Base-by-base conservation (phyloP, 2,113 vertebrate species). In the Eubucco bourcierii region DNA sequence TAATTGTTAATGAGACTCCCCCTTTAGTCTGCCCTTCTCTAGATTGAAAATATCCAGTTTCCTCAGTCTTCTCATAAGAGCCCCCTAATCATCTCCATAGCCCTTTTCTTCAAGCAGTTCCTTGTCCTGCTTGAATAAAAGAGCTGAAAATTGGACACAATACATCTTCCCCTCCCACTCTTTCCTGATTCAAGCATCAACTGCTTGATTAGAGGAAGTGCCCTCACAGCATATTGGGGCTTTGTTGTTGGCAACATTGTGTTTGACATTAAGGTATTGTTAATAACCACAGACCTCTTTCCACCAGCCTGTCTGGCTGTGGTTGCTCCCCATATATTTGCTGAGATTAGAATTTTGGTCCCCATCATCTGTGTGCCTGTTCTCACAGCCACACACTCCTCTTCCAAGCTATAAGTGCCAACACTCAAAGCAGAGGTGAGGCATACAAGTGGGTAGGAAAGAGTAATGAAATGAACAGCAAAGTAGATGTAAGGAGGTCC, bases 201-300 rank as follows among this genome's bases (percentile, higher is more conserved):
- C 33, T 61, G 46, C 41, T 47, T 58, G 29, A 74, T 63, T 5
- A 39, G 10, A 66, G 21, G 15, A 6, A 44, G 5, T 13, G 27
- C 14, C 87, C 15, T 34, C 18, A 13, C 47, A 84, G 50, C 19
- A 56, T 2, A 6, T 3, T 59, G 18, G 31, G 15, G 5, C 10
- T 78, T 19, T 58, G 1, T 5, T 71, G 20, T 7, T 59, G 12
- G 12, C 29, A 81, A 59, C 0, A 1, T 4, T 1, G 21, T 46
- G 90, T 89, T 77, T 79, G 58, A 23, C 66, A 80, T 52, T 83
- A 47, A 33, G 3, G 39, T 70, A 55, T 11, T 44, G n/a, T 31
- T 56, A 67, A 78, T 18, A 75, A 39, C 12, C 1, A 37, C 12
- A 66, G n/a, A 53, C 6, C 6, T 80, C 52, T 80, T 93, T 58